These are phyloP conservation scores for Carapus acus DNA, from an alignment of 2,797 vertebrate species.

Conservation along the genomic window DNA sequence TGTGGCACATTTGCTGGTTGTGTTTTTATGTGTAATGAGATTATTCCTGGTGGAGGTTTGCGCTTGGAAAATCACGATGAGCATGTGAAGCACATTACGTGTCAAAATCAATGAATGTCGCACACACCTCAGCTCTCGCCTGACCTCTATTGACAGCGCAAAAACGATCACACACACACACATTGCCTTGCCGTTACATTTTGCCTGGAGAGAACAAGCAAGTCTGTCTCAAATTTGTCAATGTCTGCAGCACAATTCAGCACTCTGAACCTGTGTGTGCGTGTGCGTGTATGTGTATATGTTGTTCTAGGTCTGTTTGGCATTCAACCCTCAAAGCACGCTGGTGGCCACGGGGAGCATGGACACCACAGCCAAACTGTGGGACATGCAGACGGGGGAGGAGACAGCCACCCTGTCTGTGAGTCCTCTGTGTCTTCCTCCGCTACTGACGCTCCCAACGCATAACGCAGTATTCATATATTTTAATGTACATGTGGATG, in stretches of 20 bases:
- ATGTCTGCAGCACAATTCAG: neutral
- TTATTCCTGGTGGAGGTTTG: neutral
- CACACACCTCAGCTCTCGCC: too few relatives aligned
- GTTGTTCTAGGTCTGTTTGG: slow-evolving; percentile 83
- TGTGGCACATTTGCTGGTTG: neutral
- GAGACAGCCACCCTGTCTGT: slow-evolving; percentile 81
- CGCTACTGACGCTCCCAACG: too few relatives aligned
- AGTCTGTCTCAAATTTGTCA: neutral
- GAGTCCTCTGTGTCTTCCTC: too few relatives aligned
- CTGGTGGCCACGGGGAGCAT: slow-evolving; percentile 93
- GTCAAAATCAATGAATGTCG: too few relatives aligned
- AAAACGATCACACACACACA: too few relatives aligned
- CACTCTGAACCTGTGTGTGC: slow-evolving; percentile 1
- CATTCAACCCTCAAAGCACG: slow-evolving; percentile 93
- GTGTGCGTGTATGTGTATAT: slow-evolving; percentile 7
- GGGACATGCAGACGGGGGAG: slow-evolving; percentile 85
- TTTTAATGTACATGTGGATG: slow-evolving; percentile 4
- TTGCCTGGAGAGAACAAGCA: neutral
- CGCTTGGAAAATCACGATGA: too few relatives aligned
- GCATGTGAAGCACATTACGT: too few relatives aligned
- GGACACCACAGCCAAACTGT: slow-evolving; percentile 86
- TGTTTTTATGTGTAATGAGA: neutral
- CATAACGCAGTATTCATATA: too few relatives aligned
- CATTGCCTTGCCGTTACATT: neutral
- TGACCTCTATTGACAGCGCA: too few relatives aligned